Evolutionary conservation across 1,140 invertebrate genomes (phyloP), one percentile per base, ranked within the genome.

Genomic region (Plodia interpunctella): DNA sequence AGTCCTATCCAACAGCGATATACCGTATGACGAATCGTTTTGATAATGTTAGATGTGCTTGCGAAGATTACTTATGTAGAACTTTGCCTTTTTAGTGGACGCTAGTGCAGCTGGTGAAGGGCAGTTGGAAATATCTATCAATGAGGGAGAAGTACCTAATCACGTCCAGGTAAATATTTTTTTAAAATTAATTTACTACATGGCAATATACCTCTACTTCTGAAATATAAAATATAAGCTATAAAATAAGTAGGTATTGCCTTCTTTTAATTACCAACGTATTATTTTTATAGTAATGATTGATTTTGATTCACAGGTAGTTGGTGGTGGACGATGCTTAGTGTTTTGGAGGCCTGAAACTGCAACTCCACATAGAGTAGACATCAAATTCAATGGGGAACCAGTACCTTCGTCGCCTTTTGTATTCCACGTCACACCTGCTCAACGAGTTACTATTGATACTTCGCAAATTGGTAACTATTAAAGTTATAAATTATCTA

Each of bases 331-430:
- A 32, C 92, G 97, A 59, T 99, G 97, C 82, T 92, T 98, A 21
- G 97, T 99, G 9, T 98, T 96, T 53, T 99, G 99, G 89, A 96
- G 97, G 11, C 98, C 98, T 15, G 97, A 98, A 80, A 92, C 95
- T 60, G 92, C 95, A 8, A 97, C 97, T 70, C 93, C 96, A 21
- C 98, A 99, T 90, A 92, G 96, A 66, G 98, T 99, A 71, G 98
- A 99, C 90, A 99, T 99, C 62, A 99, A 98, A 90, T 99, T 99
- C 90, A 99, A 99, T 88, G 97, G 96, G 51, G 96, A 98, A 90
- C 96, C 97, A 58, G 97, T 99, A 15, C 94, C 95, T 71, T 96
- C 96, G 53, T 98, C 97, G 83, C 96, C 97, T n/a, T 97, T 98
- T 78, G 72, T 88, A 2, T 88, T 88, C 61, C 78, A 87, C 50